Evolutionary conservation across 2,113 vertebrate species (phyloP), one percentile per base, ranked within the genome.

Genomic region (Clupea harengus): DNA sequence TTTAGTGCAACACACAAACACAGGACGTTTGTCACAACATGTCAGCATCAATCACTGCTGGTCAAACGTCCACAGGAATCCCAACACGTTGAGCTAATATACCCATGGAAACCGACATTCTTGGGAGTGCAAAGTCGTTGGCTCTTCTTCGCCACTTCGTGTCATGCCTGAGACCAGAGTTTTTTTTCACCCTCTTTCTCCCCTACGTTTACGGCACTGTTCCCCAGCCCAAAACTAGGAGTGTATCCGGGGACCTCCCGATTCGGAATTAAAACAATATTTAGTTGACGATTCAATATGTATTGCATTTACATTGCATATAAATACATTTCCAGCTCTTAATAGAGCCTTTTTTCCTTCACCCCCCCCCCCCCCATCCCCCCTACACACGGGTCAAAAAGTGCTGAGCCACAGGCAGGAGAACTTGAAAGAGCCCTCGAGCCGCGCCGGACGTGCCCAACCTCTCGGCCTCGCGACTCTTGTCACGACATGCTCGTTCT

Each of bases 41-140:
- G 72, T 78, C 72, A 15, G 72, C 72, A 78, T 78, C 72, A 78
- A 78, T 78, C 72, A 78, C 28, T 32, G 28, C 72, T 78, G 72
- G 72, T 39, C 72, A 78, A 32, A 32, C 28, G 72, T 78, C 72
- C 28, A 32, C 72, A 39, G 72, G 28, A 78, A 78, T 39, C 32
- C 72, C 64, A 28, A 72, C 8, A 11, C 7, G 72, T 78, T 25
- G 17, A 39, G 28, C 20, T 32, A 3, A 78, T 39, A 28, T 78
- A 78, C 11, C 72, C 72, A 78, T 78, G 72, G 72, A 39, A 17
- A 78, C 72, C 25, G 5, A 78, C 25, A 78, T 78, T 78, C 72
- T 32, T 15, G 72, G 13, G 4, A 5, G 13, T 15, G 11, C 25
- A 78, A 78, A 25, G 25, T 39, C 28, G 25, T 44, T 15, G 28